Evolutionary conservation across 2,888 invertebrate species (phyloP).

Genomic region (Aquatica leii): DNA sequence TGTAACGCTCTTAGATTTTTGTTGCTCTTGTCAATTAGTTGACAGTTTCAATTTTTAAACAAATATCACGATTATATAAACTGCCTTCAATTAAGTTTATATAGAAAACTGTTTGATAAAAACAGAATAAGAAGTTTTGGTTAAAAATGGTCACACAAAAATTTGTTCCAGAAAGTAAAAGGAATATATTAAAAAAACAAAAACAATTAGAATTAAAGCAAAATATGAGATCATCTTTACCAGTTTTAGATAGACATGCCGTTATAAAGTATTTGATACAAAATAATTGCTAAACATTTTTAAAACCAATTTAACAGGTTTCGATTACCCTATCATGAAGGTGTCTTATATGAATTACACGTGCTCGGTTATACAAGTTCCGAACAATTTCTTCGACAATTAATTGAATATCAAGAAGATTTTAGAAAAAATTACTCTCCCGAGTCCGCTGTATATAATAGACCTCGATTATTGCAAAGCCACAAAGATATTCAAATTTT

Average conservation of each 20-base stretch:
- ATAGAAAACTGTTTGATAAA: too few relatives aligned
- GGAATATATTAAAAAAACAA: conserved; percentile 39
- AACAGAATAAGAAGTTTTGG: too few relatives aligned
- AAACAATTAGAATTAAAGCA: conserved; percentile 47
- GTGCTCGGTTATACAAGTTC: conserved; percentile 64
- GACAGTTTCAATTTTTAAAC: too few relatives aligned
- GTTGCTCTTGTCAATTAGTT: too few relatives aligned
- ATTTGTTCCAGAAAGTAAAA: conserved; percentile 35
- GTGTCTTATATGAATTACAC: conserved; percentile 64
- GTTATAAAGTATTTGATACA: conserved; percentile 52
- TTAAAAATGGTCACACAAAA: neutral
- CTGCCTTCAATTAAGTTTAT: too few relatives aligned
- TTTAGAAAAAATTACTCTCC: conserved; percentile 63
- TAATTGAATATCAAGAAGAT: conserved; percentile 66
- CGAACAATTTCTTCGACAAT: conserved; percentile 63
- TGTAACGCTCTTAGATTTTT: too few relatives aligned
- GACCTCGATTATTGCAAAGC: conserved; percentile 52
- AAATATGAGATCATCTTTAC: conserved; percentile 54
- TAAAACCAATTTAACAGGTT: conserved; percentile 55
- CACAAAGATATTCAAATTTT: conserved; percentile 51
- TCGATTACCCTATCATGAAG: conserved; percentile 64
- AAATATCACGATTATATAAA: too few relatives aligned
- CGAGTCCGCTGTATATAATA: conserved; percentile 61
- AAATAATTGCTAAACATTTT: neutral
- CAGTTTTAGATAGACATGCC: conserved; percentile 52